Evolutionary conservation across 2,113 vertebrate species (phyloP).

Genomic region (Odocoileus virginianus): DNA sequence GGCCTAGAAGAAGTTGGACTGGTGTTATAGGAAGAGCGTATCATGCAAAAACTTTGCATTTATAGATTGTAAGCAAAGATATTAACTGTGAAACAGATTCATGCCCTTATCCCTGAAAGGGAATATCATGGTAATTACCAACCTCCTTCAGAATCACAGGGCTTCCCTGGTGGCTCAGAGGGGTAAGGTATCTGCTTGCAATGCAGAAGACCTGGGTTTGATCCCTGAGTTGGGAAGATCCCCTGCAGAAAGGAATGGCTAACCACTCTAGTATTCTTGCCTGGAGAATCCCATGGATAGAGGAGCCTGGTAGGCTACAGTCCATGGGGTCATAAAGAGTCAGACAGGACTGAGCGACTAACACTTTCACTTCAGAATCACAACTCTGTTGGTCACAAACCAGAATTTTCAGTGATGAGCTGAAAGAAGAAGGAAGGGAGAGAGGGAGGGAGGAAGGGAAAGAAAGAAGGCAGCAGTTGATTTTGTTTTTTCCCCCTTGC

Average conservation of each 20-base stretch:
- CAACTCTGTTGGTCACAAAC: background rate
- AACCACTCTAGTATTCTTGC: background rate
- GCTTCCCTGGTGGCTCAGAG: background rate
- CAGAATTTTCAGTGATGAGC: background rate
- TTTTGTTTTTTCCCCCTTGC: background rate
- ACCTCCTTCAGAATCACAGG: background rate
- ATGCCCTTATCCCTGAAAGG: background rate
- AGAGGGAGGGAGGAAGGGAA: fast-evolving
- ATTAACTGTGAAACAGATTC: background rate
- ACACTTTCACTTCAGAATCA: background rate
- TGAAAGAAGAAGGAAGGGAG: background rate
- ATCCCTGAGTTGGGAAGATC: background rate
- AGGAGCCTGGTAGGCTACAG: background rate
- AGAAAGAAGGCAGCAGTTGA: fast-evolving
- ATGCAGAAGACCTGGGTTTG: background rate
- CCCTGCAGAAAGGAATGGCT: background rate
- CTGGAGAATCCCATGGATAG: background rate
- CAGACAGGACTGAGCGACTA: background rate
- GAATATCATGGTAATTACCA: background rate
- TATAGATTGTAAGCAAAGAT: background rate
- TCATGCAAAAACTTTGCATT: background rate
- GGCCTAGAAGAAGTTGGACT: background rate
- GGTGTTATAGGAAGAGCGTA: background rate
- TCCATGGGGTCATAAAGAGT: background rate
- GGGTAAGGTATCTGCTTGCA: background rate